Conservation (phyloP, 1,140 invertebrate genomes). For the Brachionus manjavacas region DNA sequence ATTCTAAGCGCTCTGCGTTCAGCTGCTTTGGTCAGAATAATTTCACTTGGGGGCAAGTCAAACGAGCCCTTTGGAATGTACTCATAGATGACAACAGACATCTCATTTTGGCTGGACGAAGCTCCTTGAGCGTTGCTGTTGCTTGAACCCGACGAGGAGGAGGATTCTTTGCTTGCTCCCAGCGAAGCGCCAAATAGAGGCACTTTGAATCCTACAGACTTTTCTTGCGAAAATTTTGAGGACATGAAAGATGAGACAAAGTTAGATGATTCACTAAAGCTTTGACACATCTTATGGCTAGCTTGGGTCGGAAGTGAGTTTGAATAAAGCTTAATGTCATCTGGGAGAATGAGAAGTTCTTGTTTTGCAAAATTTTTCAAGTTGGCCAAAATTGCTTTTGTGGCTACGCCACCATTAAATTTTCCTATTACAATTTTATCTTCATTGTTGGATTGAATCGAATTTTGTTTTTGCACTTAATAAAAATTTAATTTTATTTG, state of each 20-base stretch:
- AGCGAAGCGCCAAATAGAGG: not conserved
- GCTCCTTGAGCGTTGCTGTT: not conserved
- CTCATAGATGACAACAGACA: not conserved
- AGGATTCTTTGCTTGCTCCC: not conserved
- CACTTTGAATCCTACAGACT: not conserved
- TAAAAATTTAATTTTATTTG: not conserved
- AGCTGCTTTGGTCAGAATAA: not conserved
- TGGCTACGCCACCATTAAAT: not conserved
- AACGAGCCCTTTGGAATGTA: not conserved
- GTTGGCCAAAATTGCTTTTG: not conserved
- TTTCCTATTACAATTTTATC: not conserved
- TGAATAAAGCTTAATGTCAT: not conserved
- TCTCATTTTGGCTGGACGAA: not conserved
- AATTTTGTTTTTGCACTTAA: not conserved
- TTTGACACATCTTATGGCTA: not conserved
- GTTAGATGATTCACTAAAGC: not conserved
- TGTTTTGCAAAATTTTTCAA: conserved; percentile 11
- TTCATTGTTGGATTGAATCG: not conserved
- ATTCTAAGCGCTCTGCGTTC: not conserved
- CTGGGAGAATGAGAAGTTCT: not conserved
- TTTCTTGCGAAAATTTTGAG: not conserved
- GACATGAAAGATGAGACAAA: not conserved
- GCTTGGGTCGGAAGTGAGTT: not conserved
- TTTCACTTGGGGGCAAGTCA: not conserved
- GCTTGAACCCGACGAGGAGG: not conserved